Base-by-base conservation (phyloP, 2,797 vertebrate genomes). In the Mustela erminea region DNA sequence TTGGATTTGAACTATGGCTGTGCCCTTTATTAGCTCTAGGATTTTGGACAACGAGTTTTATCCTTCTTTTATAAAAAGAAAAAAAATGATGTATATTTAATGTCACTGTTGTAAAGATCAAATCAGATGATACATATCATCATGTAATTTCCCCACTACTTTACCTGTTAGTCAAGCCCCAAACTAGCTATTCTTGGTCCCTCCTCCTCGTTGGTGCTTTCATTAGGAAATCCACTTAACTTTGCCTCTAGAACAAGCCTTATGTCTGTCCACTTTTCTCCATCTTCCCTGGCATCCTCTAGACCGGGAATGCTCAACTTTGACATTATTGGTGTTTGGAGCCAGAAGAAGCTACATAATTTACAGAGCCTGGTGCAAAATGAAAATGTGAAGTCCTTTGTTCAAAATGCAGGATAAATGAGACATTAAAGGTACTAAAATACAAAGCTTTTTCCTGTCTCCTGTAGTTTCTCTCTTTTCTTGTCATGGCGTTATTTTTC, bases 21-120 rank as follows among this genome's bases (percentile, higher is more conserved):
- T 60, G 23, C 5, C 62, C 9, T 93, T 77, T 92, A 92, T n/a
- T 74, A 83, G 4, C 18, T 62, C 88, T 74, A n/a, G 12, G 7
- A 93, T 83, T 92, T 86, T 29, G 12, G 5, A 32, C 66, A 72
- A 82, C 32, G 29, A n/a, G 9, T 74, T 88, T 27, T 0, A 66
- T 49, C 38, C 15, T 60, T 92, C 20, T 46, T 93, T 92, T 66
- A 52, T n/a, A 72, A 95, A 93, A 46, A 95, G 68, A 75, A 84
- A 66, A 75, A 64, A 93, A 92, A 87, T 43, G 4, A n/a, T 14
- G 41, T 64, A 21, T 78, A 49, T 58, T 81, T 95, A 18, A 32
- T 66, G 74, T 64, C 8, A 14, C 4, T 38, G 8, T 84, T 41
- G 0, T 74, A 32, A 77, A 13, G 20, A 81, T 56, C 74, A 68